Percentiles rank a stretch among this genome's conserved stretches.
These are phyloP conservation scores for Myiagra hebetior DNA, from an alignment of 2,113 vertebrate genomes.

Conservation along the genomic window DNA sequence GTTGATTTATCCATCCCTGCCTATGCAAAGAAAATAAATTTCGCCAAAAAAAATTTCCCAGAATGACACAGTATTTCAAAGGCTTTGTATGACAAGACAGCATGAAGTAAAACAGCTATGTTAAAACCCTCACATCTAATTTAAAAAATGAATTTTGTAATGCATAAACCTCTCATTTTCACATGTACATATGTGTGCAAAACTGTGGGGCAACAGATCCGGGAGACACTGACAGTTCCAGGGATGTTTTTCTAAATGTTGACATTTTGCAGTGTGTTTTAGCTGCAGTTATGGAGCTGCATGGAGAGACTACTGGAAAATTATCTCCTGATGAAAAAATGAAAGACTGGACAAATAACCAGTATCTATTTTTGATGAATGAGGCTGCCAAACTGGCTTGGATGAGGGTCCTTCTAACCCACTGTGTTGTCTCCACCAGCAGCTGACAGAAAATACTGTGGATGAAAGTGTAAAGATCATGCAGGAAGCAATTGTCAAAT, in stretches of 20 bases:
- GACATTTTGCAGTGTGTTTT: background rate
- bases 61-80: background rate
- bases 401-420: background rate
- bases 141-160: background rate
- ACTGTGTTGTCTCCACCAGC: background rate
- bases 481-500: background rate
- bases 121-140: background rate
- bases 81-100: background rate
- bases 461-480: background rate
- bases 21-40: background rate
- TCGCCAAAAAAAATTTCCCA: background rate
- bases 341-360: background rate
- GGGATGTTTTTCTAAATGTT: background rate
- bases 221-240: background rate
- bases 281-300: background rate
- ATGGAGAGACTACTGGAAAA: background rate
- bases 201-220: background rate
- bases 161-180: background rate
- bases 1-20: background rate
- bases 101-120: background rate
- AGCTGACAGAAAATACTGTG: background rate
- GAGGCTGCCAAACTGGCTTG: background rate
- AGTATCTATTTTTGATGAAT: background rate
- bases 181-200: background rate
- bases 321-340: background rate